Percentiles rank a stretch among this genome's conserved stretches.
Conservation (phyloP, 2,888 invertebrate species). For the Amphipyra tragopoginis region DNA sequence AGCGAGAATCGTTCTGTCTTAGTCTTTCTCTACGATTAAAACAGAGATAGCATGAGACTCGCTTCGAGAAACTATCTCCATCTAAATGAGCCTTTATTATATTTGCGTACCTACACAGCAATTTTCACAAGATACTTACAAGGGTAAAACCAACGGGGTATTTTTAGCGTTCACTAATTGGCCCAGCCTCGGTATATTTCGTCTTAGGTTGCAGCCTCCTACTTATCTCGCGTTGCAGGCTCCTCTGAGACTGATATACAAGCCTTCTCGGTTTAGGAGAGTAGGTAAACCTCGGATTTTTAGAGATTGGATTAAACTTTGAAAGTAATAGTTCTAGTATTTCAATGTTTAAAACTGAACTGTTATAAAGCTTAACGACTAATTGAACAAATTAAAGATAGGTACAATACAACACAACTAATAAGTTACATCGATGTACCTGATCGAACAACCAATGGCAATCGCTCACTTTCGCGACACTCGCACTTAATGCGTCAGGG, state of each 20-base stretch:
- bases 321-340: conserved; percentile 1
- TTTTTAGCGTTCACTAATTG: conserved; percentile 51
- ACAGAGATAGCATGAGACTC: no score
- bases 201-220: conserved; percentile 36
- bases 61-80: no score
- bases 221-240: conserved; percentile 54
- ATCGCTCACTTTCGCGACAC: no score
- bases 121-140: conserved; percentile 8
- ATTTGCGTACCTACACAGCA: neutral
- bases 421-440: no score
- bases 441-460: no score
- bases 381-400: no score
- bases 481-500: no score
- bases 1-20: no score
- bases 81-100: no score
- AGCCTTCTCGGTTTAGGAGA: conserved; percentile 16
- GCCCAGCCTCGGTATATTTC: conserved; percentile 32
- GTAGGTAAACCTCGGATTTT: conserved; percentile 18
- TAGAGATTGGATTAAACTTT: conserved; percentile 4
- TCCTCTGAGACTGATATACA: conserved; percentile 46
- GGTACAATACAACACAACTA: no score
- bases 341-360: neutral
- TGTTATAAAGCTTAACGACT: no score
- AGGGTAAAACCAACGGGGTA: conserved; percentile 15
- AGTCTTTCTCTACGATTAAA: no score